These are phyloP conservation scores for Embidobia sp. DNA, from an alignment of 2,888 invertebrate genomes.

Conservation along the genomic window DNA sequence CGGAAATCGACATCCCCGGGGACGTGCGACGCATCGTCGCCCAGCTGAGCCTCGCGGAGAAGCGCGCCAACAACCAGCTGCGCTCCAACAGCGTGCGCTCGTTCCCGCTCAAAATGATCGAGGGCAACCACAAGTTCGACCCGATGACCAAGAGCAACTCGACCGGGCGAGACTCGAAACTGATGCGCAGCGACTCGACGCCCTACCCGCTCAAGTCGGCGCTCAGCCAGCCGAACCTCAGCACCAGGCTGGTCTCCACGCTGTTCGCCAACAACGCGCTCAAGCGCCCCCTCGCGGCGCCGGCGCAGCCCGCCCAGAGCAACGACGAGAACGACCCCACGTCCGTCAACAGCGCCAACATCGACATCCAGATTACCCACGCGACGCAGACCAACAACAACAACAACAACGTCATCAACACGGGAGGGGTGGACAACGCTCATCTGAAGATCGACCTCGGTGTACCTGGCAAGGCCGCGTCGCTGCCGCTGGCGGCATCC, in stretches of 20 bases:
- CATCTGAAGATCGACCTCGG: constrained; percentile 70
- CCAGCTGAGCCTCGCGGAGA: constrained; percentile 83
- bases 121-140: constrained; percentile 81
- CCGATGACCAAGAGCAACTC: constrained; percentile 77
- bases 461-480: constrained; percentile 76
- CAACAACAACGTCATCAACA: constrained; percentile 49
- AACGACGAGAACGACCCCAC: constrained; percentile 80
- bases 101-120: constrained; percentile 82
- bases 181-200: constrained; percentile 77
- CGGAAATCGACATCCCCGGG: constrained; percentile 87
- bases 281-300: constrained; percentile 41
- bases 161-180: constrained; percentile 75
- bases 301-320: constrained; percentile 2
- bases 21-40: constrained; percentile 89
- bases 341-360: constrained; percentile 79
- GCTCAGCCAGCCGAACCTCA: constrained; percentile 80
- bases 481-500: constrained; percentile 75
- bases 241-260: constrained; percentile 78
- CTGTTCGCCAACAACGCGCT: constrained; percentile 87
- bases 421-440: constrained; percentile 29
- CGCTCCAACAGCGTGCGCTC: constrained; percentile 75
- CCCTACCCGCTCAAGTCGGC: constrained; percentile 80
- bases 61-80: constrained; percentile 69
- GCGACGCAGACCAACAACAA: constrained; percentile 7
- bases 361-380: constrained; percentile 80